Percentiles rank a stretch among this genome's conserved stretches.
These are phyloP conservation scores for Hemichromis elongatus DNA, from an alignment of 2,113 vertebrate species.

Conservation along the genomic window DNA sequence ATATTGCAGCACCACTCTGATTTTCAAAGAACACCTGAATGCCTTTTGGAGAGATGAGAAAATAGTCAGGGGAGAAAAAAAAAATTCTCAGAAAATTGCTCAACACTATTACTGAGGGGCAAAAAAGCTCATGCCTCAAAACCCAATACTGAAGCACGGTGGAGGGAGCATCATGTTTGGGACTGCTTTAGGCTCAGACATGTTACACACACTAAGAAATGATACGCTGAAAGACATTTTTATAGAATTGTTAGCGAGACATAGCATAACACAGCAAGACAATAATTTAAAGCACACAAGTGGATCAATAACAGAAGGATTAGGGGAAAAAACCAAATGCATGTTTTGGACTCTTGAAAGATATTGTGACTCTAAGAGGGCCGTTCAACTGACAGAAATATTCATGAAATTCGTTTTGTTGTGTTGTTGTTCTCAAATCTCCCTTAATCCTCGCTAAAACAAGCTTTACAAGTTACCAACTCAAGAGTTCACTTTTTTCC, in stretches of 20 bases:
- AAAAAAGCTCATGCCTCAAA: neutral
- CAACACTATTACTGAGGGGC: neutral
- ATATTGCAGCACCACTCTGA: neutral
- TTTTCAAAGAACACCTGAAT: neutral
- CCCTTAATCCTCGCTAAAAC: neutral
- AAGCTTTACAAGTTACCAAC: neutral
- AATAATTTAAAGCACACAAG: neutral
- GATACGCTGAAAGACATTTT: neutral
- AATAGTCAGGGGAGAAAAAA: neutral
- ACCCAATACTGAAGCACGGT: neutral
- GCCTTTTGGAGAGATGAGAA: neutral
- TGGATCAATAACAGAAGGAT: neutral
- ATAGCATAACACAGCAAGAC: neutral
- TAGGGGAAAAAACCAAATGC: fast-evolving
- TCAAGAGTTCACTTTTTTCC: neutral
- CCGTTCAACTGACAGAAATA: neutral
- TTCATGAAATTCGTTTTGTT: neutral
- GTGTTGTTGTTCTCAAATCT: neutral
- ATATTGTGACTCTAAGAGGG: neutral
- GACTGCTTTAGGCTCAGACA: neutral
- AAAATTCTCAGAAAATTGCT: neutral
- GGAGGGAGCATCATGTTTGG: neutral
- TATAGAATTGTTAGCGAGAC: neutral
- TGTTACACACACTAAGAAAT: neutral
- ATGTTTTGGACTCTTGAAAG: neutral